A percentile compares a stretch with the other conserved stretches of the same genome.
Evolutionary conservation across 1,140 invertebrate genomes (phyloP).

Genomic region (Archegozetes longisetosus): DNA sequence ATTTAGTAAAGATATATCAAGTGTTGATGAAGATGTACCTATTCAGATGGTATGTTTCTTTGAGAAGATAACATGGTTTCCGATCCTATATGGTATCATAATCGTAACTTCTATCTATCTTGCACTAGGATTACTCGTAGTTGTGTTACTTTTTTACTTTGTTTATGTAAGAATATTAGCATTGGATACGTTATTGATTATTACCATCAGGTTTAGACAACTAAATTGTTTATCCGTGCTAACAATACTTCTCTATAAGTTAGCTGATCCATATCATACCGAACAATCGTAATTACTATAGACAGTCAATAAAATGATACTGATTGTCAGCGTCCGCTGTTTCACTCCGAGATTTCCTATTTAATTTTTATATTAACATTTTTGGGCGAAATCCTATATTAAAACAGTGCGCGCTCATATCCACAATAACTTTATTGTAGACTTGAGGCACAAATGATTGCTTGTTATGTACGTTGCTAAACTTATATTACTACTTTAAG

Average conservation of each 20-base stretch:
- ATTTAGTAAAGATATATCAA: slow-evolving; percentile 35
- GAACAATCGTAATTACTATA: too few relatives aligned
- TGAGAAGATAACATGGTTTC: not conserved
- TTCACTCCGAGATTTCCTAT: too few relatives aligned
- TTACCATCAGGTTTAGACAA: too few relatives aligned
- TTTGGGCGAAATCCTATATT: slow-evolving; percentile 36
- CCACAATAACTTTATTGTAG: slow-evolving; percentile 29
- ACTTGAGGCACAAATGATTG: slow-evolving; percentile 35
- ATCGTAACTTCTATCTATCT: not conserved
- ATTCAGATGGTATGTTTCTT: slow-evolving; percentile 23
- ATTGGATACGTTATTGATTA: slow-evolving; percentile 41
- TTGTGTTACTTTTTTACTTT: slow-evolving; percentile 27
- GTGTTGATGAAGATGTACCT: slow-evolving; percentile 27
- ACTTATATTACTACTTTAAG: slow-evolving; percentile 52
- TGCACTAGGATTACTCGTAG: slow-evolving; percentile 18
- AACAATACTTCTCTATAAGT: too few relatives aligned
- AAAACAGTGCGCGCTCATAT: slow-evolving; percentile 39
- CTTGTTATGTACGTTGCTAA: slow-evolving; percentile 30
- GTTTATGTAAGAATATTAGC: slow-evolving; percentile 38
- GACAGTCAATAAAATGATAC: too few relatives aligned
- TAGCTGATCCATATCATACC: too few relatives aligned
- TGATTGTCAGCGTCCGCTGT: too few relatives aligned
- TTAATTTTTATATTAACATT: not conserved
- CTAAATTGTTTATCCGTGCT: too few relatives aligned
- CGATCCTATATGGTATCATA: not conserved